phyloP scores from a whole-genome alignment of 2,797 vertebrate genomes.

The Alfaro cultratus region DNA sequence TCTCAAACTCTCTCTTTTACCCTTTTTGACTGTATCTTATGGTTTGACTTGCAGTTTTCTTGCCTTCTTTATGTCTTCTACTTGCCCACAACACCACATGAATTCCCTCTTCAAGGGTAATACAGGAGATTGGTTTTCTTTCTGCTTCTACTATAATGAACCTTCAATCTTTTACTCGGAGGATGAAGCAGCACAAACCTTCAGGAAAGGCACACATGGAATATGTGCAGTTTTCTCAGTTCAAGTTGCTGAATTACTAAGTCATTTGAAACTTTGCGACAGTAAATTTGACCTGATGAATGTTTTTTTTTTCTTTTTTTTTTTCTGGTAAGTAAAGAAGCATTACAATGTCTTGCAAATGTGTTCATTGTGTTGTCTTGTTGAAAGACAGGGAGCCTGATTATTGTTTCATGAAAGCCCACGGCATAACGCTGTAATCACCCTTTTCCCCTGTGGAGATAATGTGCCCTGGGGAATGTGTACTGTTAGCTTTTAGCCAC shows the following conservation, averaged over 20 bases:
- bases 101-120: slow-evolving; percentile 14
- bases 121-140: slow-evolving; percentile 9
- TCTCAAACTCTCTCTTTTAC: slow-evolving; percentile 31
- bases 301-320: neutral
- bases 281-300: neutral
- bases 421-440: neutral
- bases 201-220: neutral
- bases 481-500: neutral
- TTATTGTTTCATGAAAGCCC: no score
- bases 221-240: slow-evolving; percentile 9
- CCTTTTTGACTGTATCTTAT: slow-evolving; percentile 39
- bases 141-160: slow-evolving; percentile 3
- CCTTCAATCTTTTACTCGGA: slow-evolving; percentile 8
- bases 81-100: neutral
- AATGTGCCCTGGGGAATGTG: no score
- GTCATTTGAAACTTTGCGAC: neutral
- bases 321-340: neutral
- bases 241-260: slow-evolving; percentile 10
- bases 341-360: neutral
- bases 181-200: slow-evolving; percentile 5
- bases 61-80: slow-evolving; percentile 8
- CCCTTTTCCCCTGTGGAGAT: neutral
- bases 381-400: no score
- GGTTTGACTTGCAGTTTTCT: slow-evolving; percentile 39
- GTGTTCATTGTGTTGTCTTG: neutral